Conservation (phyloP, 2,797 vertebrate species). For the Thunnus albacares region DNA sequence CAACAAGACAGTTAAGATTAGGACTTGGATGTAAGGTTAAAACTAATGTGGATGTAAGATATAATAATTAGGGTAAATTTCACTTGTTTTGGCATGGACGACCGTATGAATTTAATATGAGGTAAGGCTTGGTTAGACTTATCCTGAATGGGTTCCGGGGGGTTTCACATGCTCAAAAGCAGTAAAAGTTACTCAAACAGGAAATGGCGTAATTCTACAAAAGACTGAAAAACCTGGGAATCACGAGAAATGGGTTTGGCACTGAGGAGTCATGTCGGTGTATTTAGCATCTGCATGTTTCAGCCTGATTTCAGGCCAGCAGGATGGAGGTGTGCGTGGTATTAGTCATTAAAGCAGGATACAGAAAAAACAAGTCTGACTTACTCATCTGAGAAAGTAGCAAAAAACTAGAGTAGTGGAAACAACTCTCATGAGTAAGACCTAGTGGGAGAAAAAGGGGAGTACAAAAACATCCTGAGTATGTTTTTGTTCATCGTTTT, state of each 20-base stretch:
- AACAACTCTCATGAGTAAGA: slow-evolving; percentile 27
- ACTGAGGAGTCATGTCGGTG: slow-evolving; percentile 1
- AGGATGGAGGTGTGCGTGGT: not conserved
- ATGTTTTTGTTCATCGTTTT: slow-evolving; percentile 43
- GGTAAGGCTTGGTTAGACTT: not conserved
- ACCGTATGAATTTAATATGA: not conserved
- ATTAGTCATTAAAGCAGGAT: slow-evolving; percentile 35
- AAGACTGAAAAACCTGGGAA: slow-evolving; percentile 26
- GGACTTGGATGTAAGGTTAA: not conserved
- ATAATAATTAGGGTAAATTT: not conserved
- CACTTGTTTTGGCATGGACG: not conserved
- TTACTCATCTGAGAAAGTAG: slow-evolving; percentile 14
- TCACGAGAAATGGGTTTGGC: slow-evolving; percentile 18
- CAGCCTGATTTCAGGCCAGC: not conserved
- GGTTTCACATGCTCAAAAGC: slow-evolving; percentile 6
- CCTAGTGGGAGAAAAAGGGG: not conserved
- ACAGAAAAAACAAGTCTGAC: not conserved
- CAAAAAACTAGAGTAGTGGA: not conserved
- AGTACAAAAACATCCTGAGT: slow-evolving; percentile 19
- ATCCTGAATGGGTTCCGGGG: not conserved
- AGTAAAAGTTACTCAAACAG: slow-evolving; percentile 22
- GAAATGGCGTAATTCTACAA: slow-evolving; percentile 21
- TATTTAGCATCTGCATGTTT: slow-evolving; percentile 32
- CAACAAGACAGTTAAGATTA: not conserved
- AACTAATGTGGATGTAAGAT: not conserved